Conservation (phyloP, 2,888 invertebrate species). For the Liposcelis brunnea region DNA sequence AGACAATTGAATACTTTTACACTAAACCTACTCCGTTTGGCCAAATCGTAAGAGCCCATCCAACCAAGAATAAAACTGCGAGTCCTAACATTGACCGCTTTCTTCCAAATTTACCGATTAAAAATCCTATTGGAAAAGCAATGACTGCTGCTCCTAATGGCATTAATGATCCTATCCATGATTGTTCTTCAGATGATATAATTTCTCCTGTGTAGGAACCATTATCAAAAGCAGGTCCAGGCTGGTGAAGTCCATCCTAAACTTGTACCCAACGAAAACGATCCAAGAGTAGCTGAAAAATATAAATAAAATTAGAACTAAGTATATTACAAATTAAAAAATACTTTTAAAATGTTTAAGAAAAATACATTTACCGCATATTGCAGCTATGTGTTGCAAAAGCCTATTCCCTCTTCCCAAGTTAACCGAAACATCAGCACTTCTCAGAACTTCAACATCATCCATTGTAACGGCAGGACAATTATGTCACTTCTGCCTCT, state of each 20-base stretch:
- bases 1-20: no score
- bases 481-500: no score
- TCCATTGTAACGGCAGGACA: no score
- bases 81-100: conserved; percentile 48
- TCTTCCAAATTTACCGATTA: conserved; percentile 54
- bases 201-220: conserved; percentile 27
- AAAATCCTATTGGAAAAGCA: conserved; percentile 51
- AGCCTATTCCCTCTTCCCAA: no score
- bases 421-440: no score
- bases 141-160: conserved; percentile 56
- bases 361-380: no score
- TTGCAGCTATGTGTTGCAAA: no score
- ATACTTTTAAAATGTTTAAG: no score
- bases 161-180: conserved; percentile 54
- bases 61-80: conserved; percentile 47
- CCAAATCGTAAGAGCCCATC: conserved; percentile 57
- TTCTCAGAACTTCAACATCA: no score
- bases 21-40: conserved; percentile 33
- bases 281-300: conserved; percentile 53
- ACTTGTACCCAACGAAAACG: conserved; percentile 55
- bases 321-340: no score
- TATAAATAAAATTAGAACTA: conserved; percentile 14
- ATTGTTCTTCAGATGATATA: conserved; percentile 33
- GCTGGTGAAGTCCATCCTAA: conserved; percentile 66
- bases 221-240: conserved; percentile 26